A percentile compares a stretch with the other conserved stretches of the same genome.
These are phyloP conservation scores for Mycalesis mineus DNA, from an alignment of 2,888 invertebrate species.

Conservation along the genomic window DNA sequence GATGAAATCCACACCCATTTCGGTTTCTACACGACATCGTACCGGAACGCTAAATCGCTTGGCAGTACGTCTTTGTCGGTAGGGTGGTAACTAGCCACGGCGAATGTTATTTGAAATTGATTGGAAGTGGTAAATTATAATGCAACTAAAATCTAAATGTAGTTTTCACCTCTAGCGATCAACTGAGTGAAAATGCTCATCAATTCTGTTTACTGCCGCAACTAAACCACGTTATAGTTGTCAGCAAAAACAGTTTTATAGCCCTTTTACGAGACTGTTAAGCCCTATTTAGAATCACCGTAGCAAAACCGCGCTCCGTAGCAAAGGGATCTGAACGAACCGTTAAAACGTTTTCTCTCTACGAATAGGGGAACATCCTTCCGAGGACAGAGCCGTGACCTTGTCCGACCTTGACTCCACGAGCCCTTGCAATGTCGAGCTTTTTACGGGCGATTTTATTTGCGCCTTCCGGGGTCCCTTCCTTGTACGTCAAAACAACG, in stretches of 20 bases:
- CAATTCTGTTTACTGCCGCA: neutral
- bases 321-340: neutral
- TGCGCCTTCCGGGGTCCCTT: conserved; percentile 44
- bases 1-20: too few species aligned
- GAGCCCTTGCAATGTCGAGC: conserved; percentile 40
- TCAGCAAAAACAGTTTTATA: conserved; percentile 2
- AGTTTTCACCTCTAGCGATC: too few species aligned
- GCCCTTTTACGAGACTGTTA: neutral
- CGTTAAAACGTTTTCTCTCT: neutral
- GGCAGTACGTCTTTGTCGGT: too few species aligned
- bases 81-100: too few species aligned
- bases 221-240: neutral
- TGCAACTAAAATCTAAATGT: too few species aligned
- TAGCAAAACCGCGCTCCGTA: neutral
- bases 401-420: conserved; percentile 32
- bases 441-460: conserved; percentile 59
- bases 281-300: neutral
- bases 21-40: too few species aligned
- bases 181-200: neutral
- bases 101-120: too few species aligned
- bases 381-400: conserved; percentile 23
- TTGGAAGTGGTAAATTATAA: too few species aligned
- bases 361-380: neutral
- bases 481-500: conserved; percentile 38
- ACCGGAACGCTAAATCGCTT: too few species aligned